Conservation (phyloP, 2,888 invertebrate genomes). For the Caenorhabditis sp. region DNA sequence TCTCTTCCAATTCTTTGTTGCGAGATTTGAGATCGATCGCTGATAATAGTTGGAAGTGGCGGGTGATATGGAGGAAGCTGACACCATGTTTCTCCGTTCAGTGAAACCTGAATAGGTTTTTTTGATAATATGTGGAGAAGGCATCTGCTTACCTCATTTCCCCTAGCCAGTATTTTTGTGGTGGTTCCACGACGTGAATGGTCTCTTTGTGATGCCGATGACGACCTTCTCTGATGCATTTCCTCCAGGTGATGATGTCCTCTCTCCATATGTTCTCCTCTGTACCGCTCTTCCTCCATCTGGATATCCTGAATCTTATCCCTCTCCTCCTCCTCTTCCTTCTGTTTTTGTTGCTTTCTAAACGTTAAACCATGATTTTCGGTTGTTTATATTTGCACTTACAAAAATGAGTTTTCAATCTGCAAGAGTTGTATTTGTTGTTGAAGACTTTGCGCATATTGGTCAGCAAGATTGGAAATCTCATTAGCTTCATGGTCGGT, state of each 20-base stretch:
- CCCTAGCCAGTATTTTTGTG: constrained; percentile 64
- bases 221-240: constrained; percentile 3
- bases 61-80: constrained; percentile 71
- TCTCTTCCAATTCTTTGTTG: constrained; percentile 35
- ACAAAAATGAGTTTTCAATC: constrained; percentile 73
- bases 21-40: constrained; percentile 48
- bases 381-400: constrained; percentile 9
- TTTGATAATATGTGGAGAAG: not conserved
- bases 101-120: constrained; percentile 56
- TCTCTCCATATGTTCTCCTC: not conserved
- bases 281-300: constrained; percentile 37
- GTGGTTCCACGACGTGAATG: constrained; percentile 21
- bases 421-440: constrained; percentile 75
- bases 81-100: constrained; percentile 73
- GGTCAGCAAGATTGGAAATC: constrained; percentile 60
- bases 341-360: constrained; percentile 35
- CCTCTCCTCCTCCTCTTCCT: constrained; percentile 10
- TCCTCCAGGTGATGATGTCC: constrained; percentile 29
- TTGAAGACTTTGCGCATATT: constrained; percentile 73
- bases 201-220: constrained; percentile 8
- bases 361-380: not conserved
- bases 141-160: constrained; percentile 67
- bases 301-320: not conserved
- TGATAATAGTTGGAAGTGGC: constrained; percentile 66
- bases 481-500: constrained; percentile 52